Percentiles rank a stretch among this genome's conserved stretches.
These are phyloP conservation scores for Orgyia antiqua DNA, from an alignment of 2,888 invertebrate genomes.

Conservation along the genomic window DNA sequence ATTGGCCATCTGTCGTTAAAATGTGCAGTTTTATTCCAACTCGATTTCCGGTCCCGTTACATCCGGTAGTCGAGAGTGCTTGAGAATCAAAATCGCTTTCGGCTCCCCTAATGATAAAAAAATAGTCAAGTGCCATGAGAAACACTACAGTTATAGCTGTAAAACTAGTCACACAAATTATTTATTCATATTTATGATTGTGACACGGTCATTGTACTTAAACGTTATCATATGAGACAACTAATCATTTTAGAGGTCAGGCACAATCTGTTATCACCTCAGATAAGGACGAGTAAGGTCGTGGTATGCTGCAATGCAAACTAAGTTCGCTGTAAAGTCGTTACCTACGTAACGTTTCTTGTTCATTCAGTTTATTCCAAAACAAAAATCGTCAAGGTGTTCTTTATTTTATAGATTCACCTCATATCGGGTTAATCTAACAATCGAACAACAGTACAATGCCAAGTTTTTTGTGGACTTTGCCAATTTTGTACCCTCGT, in stretches of 20 bases:
- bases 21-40: constrained; percentile 44
- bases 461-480: constrained; percentile 48
- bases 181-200: constrained; percentile 20
- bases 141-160: constrained; percentile 24
- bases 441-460: constrained; percentile 62
- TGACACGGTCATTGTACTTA: constrained; percentile 70
- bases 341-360: constrained; percentile 23
- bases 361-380: constrained; percentile 30
- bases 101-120: constrained; percentile 36
- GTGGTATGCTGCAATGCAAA: constrained; percentile 52
- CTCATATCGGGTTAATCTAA: constrained; percentile 73
- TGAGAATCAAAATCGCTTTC: constrained; percentile 39
- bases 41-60: constrained; percentile 67
- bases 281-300: constrained; percentile 68
- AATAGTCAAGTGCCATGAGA: constrained; percentile 39
- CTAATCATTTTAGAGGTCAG: constrained; percentile 71
- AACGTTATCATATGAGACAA: constrained; percentile 54
- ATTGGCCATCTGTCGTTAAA: constrained; percentile 53
- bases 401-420: constrained; percentile 50
- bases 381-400: constrained; percentile 67
- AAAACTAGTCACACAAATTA: constrained; percentile 9
- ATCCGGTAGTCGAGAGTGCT: constrained; percentile 63
- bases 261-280: constrained; percentile 61
- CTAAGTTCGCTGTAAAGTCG: constrained; percentile 21
- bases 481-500: constrained; percentile 55